Conservation (phyloP, 2,113 vertebrate species). For the Bostrychus sinensis region DNA sequence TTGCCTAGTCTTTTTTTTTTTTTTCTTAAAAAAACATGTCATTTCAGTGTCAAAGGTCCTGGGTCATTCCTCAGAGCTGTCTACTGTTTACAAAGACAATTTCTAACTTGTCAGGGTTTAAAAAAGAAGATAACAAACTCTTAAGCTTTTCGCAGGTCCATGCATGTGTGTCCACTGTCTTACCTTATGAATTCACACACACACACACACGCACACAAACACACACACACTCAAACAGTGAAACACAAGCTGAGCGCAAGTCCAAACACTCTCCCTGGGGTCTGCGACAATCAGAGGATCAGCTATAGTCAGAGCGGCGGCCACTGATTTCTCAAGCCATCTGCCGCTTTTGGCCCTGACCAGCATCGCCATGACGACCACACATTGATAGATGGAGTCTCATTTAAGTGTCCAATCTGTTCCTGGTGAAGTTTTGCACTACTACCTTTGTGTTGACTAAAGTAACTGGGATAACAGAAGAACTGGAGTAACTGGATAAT, state of each 20-base stretch:
- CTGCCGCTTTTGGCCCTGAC: conserved; percentile 58
- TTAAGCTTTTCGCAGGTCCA: neutral
- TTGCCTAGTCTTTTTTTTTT: too few relatives aligned
- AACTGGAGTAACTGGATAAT: neutral
- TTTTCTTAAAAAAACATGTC: neutral
- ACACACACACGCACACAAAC: too few relatives aligned
- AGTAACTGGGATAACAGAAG: conserved; percentile 3
- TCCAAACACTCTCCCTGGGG: conserved; percentile 37
- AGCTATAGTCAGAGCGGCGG: conserved; percentile 45
- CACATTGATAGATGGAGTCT: conserved; percentile 53
- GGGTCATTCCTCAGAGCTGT: neutral
- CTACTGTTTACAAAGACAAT: conserved; percentile 2
- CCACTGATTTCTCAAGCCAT: conserved; percentile 70
- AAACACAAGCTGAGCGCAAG: conserved; percentile 29
- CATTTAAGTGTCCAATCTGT: conserved; percentile 64
- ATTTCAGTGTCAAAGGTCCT: neutral
- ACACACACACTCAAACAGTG: too few relatives aligned
- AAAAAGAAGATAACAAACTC: conserved; percentile 1
- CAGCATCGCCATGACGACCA: conserved; percentile 68
- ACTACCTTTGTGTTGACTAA: conserved; percentile 33
- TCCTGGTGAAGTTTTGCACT: conserved; percentile 23
- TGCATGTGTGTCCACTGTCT: conserved; percentile 13
- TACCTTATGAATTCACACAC: conserved; percentile 7
- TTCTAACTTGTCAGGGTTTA: conserved; percentile 15
- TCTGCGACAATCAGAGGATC: conserved; percentile 41